Conservation (phyloP, 1,140 invertebrate genomes). For the Hylaeus anthracinus region DNA sequence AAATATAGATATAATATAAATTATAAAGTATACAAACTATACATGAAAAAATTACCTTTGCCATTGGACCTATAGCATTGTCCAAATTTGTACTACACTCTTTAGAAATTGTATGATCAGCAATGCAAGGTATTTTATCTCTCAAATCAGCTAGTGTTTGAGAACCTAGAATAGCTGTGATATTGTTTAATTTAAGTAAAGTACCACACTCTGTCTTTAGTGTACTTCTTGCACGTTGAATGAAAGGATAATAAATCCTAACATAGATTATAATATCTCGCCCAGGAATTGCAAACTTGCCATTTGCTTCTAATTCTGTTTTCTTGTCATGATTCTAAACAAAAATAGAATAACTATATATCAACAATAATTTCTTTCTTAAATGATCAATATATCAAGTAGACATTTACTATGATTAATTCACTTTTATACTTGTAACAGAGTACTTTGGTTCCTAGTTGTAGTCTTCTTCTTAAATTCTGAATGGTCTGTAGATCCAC, state of each 20-base stretch:
- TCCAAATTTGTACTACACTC: slow-evolving; percentile 85
- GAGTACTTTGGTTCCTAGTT: not conserved
- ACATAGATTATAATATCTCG: slow-evolving; percentile 76
- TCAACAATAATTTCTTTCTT: not conserved
- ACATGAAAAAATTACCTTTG: slow-evolving; percentile 78
- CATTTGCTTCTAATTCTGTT: not conserved
- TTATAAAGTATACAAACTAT: not conserved
- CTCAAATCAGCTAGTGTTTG: slow-evolving; percentile 85
- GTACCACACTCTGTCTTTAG: slow-evolving; percentile 1
- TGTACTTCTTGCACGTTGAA: not conserved
- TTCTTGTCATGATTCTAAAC: slow-evolving; percentile 46
- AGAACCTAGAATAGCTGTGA: slow-evolving; percentile 83
- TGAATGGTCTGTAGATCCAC: slow-evolving; percentile 53
- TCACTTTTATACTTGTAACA: slow-evolving; percentile 48
- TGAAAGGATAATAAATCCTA: slow-evolving; percentile 76
- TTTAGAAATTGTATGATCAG: slow-evolving; percentile 83
- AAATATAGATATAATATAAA: not conserved
- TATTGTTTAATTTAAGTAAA: slow-evolving; percentile 78
- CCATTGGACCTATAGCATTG: slow-evolving; percentile 67
- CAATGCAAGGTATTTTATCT: slow-evolving; percentile 86
- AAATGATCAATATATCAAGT: not conserved
- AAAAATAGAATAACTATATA: not conserved
- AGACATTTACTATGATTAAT: slow-evolving; percentile 44
- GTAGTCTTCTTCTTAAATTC: slow-evolving; percentile 27
- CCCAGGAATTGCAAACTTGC: slow-evolving; percentile 33